A percentile compares a stretch with the other conserved stretches of the same genome.
These are phyloP conservation scores for Natator depressus DNA, from an alignment of 2,113 vertebrate genomes.

Conservation along the genomic window DNA sequence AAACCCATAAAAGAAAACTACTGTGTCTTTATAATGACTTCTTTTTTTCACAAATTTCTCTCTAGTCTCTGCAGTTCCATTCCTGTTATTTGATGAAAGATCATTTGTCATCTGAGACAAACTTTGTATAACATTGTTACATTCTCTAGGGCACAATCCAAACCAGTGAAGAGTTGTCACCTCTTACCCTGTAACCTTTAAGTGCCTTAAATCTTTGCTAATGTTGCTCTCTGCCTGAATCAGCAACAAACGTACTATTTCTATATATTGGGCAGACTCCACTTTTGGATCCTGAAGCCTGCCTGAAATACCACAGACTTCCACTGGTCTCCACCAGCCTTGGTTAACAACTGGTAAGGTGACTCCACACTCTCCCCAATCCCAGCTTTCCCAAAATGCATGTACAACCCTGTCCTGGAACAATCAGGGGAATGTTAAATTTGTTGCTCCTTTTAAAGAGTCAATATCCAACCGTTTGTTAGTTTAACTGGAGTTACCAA, in stretches of 20 bases:
- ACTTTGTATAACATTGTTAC: background rate
- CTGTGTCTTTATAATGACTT: background rate
- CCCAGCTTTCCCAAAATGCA: background rate
- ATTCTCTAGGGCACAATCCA: background rate
- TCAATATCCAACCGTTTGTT: background rate
- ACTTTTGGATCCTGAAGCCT: background rate
- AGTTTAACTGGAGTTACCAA: background rate
- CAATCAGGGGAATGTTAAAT: background rate
- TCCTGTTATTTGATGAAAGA: background rate
- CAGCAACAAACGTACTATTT: background rate
- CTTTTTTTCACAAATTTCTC: background rate
- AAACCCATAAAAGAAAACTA: accelerated
- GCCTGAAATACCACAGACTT: background rate
- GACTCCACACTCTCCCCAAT: background rate
- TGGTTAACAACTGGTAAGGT: background rate
- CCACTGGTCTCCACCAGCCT: background rate
- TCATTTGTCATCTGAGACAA: background rate
- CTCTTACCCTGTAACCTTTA: background rate
- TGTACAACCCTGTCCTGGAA: background rate
- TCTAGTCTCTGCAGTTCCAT: background rate
- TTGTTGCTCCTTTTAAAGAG: background rate
- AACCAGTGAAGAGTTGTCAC: background rate
- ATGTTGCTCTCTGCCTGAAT: background rate
- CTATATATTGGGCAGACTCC: background rate
- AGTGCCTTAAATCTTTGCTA: background rate